Evolutionary conservation across 2,888 invertebrate genomes (phyloP).

Genomic region (Coremacera marginata): DNA sequence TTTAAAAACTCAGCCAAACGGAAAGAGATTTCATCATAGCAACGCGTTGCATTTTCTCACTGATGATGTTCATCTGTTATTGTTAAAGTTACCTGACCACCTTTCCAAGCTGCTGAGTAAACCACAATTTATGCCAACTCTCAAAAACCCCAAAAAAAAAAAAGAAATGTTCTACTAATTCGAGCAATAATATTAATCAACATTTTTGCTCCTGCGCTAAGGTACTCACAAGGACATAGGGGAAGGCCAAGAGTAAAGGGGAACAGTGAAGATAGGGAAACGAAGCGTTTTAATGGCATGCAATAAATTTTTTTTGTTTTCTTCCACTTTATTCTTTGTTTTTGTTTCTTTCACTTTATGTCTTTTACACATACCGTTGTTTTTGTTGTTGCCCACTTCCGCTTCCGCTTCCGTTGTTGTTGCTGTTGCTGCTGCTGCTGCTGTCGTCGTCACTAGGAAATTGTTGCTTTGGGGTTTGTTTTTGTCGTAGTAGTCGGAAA

Average conservation of each 20-base stretch:
- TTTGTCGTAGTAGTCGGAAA: background rate
- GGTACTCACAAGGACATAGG: background rate
- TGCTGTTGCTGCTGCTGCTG: conserved; percentile 30
- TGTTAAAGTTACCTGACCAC: no score
- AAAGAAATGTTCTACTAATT: background rate
- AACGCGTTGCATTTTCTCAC: no score
- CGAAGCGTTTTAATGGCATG: background rate
- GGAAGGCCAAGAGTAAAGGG: background rate
- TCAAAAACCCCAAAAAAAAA: background rate
- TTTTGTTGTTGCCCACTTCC: conserved; percentile 23
- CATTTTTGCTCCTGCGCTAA: background rate
- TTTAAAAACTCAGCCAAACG: background rate
- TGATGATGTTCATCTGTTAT: no score
- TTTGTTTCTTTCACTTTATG: background rate
- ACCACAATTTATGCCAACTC: background rate
- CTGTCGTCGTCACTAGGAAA: background rate
- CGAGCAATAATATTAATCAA: background rate
- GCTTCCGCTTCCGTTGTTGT: conserved; percentile 24
- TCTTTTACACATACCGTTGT: conserved; percentile 16
- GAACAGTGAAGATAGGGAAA: background rate
- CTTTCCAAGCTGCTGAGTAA: background rate
- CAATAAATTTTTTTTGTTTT: background rate
- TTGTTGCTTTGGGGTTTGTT: background rate
- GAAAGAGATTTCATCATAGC: no score
- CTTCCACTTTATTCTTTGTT: background rate